Evolutionary conservation across 2,113 vertebrate species (phyloP).

Genomic region (Hippocampus barbouri): DNA sequence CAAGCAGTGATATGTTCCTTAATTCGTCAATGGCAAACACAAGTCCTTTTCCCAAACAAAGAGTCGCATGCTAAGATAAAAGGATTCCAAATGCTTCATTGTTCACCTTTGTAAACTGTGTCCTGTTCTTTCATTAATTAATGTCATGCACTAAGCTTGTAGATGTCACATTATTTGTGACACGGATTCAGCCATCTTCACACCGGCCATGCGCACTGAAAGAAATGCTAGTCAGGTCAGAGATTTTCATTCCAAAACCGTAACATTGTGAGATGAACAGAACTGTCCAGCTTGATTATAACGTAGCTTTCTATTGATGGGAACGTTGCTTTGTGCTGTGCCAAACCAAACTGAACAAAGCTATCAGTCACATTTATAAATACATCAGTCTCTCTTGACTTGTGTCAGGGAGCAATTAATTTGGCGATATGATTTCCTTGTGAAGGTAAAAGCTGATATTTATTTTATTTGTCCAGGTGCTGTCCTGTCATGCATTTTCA

Average conservation of each 20-base stretch:
- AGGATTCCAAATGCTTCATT: not conserved
- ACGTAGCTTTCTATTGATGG: not conserved
- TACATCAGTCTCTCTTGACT: not conserved
- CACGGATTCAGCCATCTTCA: not conserved
- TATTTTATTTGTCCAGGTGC: slow-evolving; percentile 37
- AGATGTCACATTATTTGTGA: not conserved
- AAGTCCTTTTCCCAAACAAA: not conserved
- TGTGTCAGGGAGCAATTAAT: not conserved
- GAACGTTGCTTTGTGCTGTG: not conserved
- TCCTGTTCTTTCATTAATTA: not conserved
- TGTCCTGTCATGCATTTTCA: slow-evolving; percentile 70
- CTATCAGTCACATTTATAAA: not conserved
- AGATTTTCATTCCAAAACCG: not conserved
- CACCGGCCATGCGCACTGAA: not conserved
- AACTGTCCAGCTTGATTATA: not conserved
- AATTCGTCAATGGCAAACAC: not conserved
- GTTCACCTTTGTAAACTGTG: not conserved
- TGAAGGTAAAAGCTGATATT: not conserved
- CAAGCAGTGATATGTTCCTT: not conserved
- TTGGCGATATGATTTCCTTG: not conserved
- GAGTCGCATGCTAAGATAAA: not conserved
- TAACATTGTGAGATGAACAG: not conserved
- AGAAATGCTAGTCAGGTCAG: not conserved
- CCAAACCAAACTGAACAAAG: not conserved
- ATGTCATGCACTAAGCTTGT: not conserved